Conservation (phyloP, 2,113 vertebrate genomes). For the Nesogale talazaci region DNA sequence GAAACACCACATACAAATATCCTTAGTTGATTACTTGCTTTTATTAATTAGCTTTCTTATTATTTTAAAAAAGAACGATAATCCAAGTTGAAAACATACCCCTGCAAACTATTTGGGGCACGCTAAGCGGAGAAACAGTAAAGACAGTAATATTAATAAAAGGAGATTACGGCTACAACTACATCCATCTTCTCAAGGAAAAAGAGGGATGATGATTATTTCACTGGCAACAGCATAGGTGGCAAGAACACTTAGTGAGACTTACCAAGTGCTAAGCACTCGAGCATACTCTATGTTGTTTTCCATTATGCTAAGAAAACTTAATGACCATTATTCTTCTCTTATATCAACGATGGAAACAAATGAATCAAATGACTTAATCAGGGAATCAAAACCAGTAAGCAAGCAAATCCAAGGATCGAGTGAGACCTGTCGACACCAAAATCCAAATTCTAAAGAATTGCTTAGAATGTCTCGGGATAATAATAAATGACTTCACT, state of each 20-base stretch:
- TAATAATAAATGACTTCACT: background rate
- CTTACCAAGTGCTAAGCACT: background rate
- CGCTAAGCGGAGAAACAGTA: background rate
- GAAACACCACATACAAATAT: slow-evolving; percentile 28
- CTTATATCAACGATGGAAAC: background rate
- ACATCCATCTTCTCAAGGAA: slow-evolving; percentile 8
- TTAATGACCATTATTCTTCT: slow-evolving; percentile 27
- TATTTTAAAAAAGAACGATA: background rate
- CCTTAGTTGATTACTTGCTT: background rate
- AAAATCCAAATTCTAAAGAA: slow-evolving; percentile 23
- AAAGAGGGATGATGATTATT: background rate
- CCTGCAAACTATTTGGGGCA: slow-evolving; percentile 5
- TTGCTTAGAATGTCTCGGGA: slow-evolving; percentile 9
- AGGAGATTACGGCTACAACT: background rate
- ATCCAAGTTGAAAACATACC: background rate
- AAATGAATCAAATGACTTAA: background rate
- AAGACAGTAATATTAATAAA: background rate
- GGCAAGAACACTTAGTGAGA: background rate
- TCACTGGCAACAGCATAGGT: background rate
- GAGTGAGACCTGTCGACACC: slow-evolving; percentile 3
- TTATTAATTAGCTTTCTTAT: slow-evolving; percentile 34
- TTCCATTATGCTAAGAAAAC: slow-evolving; percentile 18
- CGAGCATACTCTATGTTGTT: background rate
- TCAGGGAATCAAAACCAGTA: slow-evolving; percentile 3
- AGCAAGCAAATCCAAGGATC: background rate